Evolutionary conservation across 2,888 invertebrate species (phyloP).

Genomic region (Tineola bisselliella): DNA sequence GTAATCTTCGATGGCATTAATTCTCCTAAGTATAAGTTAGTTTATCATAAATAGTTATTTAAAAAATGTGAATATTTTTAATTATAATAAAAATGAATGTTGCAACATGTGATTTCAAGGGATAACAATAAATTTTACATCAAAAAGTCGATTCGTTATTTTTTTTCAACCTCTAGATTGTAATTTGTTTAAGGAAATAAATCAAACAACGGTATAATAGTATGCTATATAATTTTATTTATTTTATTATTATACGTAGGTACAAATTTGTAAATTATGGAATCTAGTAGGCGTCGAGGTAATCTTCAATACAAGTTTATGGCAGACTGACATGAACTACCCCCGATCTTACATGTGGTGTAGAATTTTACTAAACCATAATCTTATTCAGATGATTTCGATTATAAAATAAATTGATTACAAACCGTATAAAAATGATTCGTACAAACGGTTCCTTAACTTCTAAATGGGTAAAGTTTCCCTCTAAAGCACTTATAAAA

Average conservation of each 20-base stretch:
- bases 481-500: background rate
- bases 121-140: constrained; percentile 71
- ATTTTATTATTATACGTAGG: background rate
- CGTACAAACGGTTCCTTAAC: no score
- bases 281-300: background rate
- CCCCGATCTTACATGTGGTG: no score
- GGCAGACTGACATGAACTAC: background rate
- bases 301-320: background rate
- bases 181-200: background rate
- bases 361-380: no score
- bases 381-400: no score
- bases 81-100: constrained; percentile 72
- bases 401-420: no score
- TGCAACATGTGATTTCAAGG: constrained; percentile 71
- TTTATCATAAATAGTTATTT: constrained; percentile 69
- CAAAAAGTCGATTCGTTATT: constrained; percentile 23
- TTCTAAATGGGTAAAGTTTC: background rate
- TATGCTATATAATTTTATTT: background rate
- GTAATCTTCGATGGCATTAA: constrained; percentile 63
- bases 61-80: constrained; percentile 74
- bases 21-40: constrained; percentile 66
- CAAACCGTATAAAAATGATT: no score
- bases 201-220: background rate
- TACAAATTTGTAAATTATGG: background rate
- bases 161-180: no score